Conservation (phyloP, 2,113 vertebrate genomes). For the Ellobius talpinus region DNA sequence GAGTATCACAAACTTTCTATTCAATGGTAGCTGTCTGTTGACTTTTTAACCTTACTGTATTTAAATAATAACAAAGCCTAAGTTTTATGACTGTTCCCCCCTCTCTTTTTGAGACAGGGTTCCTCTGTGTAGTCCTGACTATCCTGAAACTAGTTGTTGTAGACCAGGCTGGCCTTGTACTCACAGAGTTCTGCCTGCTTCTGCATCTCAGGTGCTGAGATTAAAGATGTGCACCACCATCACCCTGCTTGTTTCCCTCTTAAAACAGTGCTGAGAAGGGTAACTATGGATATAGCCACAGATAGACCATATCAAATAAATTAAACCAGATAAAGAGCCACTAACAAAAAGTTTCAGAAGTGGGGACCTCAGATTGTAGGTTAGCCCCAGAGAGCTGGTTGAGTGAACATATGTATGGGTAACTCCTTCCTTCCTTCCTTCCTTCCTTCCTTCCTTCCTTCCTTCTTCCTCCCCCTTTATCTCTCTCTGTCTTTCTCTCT, state of each 20-base stretch:
- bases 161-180: too few species aligned
- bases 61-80: not conserved
- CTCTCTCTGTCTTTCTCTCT: not conserved
- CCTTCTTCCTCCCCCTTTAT: not conserved
- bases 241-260: not conserved
- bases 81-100: not conserved
- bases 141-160: too few species aligned
- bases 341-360: not conserved
- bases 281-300: not conserved
- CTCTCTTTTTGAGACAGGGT: too few species aligned
- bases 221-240: too few species aligned
- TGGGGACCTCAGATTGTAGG: not conserved
- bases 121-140: too few species aligned
- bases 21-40: not conserved
- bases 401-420: not conserved
- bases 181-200: too few species aligned
- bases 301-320: not conserved
- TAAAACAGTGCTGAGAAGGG: not conserved
- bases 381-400: not conserved
- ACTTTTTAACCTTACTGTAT: not conserved
- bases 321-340: not conserved
- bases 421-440: not conserved
- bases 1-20: not conserved
- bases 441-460: not conserved
- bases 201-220: too few species aligned